These are phyloP conservation scores for Nasonia longicornis DNA, from an alignment of 1,140 invertebrate genomes.

Conservation along the genomic window DNA sequence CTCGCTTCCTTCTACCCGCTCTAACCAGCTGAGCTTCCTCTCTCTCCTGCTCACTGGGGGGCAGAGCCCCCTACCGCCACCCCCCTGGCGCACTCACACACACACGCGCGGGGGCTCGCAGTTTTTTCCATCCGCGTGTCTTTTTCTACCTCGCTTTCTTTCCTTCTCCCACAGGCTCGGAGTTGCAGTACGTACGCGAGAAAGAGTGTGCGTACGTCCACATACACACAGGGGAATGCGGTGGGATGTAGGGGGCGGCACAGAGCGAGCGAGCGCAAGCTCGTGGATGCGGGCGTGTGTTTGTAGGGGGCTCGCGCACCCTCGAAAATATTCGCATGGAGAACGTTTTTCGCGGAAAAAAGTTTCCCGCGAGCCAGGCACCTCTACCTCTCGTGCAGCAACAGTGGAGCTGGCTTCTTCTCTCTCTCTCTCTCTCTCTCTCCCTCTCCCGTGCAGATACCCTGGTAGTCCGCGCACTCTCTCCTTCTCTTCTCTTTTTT, in stretches of 20 bases:
- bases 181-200: not conserved
- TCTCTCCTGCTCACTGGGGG: not conserved
- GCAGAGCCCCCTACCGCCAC: conserved; percentile 6
- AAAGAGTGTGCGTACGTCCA: not conserved
- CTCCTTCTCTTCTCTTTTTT: conserved; percentile 37
- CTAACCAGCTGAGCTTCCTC: conserved; percentile 15
- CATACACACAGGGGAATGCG: not conserved
- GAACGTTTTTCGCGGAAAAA: conserved; percentile 47
- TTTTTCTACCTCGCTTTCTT: conserved; percentile 40
- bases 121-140: conserved; percentile 49
- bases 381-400: conserved; percentile 18
- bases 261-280: not conserved
- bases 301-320: conserved; percentile 25
- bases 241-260: not conserved
- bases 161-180: conserved; percentile 31
- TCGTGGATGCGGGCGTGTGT: conserved; percentile 22
- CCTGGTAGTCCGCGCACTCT: not conserved
- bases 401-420: not conserved
- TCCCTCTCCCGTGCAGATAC: conserved; percentile 6
- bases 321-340: conserved; percentile 47
- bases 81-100: conserved; percentile 26
- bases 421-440: conserved; percentile 3
- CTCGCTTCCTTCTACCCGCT: not conserved
- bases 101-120: conserved; percentile 16
- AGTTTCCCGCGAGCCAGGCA: conserved; percentile 38